Conservation (phyloP, 1,140 invertebrate species). For the Gerris buenoi region DNA sequence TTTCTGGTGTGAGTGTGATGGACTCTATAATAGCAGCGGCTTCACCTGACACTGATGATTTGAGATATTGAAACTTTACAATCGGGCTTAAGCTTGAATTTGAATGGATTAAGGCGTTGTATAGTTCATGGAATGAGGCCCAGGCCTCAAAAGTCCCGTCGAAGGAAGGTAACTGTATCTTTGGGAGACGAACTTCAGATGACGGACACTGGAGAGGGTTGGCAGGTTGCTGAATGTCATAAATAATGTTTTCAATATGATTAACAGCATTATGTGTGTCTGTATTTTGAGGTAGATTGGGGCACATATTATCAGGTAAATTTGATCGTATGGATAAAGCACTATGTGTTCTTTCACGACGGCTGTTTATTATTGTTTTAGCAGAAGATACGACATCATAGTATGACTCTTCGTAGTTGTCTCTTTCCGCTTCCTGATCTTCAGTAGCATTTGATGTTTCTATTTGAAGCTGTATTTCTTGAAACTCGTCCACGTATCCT, state of each 20-base stretch:
- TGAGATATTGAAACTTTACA: neutral
- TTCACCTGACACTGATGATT: neutral
- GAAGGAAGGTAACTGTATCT: neutral
- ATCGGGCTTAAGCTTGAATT: neutral
- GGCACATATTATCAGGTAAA: neutral
- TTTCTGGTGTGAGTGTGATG: neutral
- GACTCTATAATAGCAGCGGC: neutral
- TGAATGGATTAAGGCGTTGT: neutral
- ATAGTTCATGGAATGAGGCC: neutral
- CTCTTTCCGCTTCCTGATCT: neutral
- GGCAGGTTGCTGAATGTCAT: neutral
- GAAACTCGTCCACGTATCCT: neutral
- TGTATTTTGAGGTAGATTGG: neutral
- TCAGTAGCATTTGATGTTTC: neutral
- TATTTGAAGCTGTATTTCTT: neutral
- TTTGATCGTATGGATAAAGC: neutral
- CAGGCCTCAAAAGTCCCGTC: neutral
- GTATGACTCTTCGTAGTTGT: neutral
- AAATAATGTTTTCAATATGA: too few species aligned
- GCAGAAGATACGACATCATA: neutral
- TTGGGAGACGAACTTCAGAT: neutral
- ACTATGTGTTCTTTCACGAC: neutral
- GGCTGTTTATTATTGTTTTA: neutral
- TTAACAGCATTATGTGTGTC: neutral
- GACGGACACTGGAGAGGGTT: neutral